Evolutionary conservation across 2,113 vertebrate species (phyloP).

Genomic region (Amphiprion ocellaris): DNA sequence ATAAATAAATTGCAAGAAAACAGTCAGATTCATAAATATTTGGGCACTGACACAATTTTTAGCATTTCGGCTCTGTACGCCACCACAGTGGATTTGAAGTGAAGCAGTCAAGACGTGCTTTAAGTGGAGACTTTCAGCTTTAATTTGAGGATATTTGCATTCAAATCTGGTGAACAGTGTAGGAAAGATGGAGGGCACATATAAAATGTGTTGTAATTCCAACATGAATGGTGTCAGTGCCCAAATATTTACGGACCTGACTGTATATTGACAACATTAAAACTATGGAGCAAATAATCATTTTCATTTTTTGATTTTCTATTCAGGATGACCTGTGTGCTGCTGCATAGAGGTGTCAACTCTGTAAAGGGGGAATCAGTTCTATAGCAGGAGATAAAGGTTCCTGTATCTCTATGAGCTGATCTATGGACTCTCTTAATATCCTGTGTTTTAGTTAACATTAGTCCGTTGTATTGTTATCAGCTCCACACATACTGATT

Average conservation of each 20-base stretch:
- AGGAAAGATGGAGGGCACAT: too few species aligned
- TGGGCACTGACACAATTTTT: too few species aligned
- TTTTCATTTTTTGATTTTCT: neutral
- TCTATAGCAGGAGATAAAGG: neutral
- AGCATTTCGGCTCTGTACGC: too few species aligned
- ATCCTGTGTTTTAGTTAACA: conserved; percentile 46
- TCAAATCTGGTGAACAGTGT: too few species aligned
- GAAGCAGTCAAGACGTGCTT: too few species aligned
- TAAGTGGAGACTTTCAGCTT: too few species aligned
- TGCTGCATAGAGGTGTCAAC: conserved; percentile 9
- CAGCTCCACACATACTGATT: conserved; percentile 4
- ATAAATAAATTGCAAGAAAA: neutral
- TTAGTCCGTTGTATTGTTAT: conserved; percentile 20
- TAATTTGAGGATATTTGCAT: too few species aligned
- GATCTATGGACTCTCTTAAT: conserved; percentile 43
- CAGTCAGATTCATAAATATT: too few species aligned
- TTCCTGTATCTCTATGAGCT: conserved; percentile 22
- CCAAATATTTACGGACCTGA: too few species aligned
- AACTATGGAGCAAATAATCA: neutral
- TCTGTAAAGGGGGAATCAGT: conserved; percentile 36
- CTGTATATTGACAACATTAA: neutral
- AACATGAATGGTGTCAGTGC: too few species aligned
- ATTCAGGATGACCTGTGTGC: conserved; percentile 17
- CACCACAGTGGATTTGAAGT: too few species aligned
- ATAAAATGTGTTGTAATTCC: too few species aligned